Evolutionary conservation across 2,888 invertebrate genomes (phyloP), one percentile per base, ranked within the genome.

Genomic region (Morpho achilles): DNA sequence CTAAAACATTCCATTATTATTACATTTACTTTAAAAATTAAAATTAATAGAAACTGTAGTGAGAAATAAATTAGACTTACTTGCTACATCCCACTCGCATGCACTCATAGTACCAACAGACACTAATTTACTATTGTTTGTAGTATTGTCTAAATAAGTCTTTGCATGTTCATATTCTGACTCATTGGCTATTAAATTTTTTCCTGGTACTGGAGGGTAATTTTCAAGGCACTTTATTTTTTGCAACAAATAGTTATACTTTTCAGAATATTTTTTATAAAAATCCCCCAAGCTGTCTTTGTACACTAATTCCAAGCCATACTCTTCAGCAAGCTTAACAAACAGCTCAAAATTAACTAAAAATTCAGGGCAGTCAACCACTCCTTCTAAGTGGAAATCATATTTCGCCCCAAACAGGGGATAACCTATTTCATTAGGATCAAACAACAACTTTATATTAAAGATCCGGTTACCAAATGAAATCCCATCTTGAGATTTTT

Each of bases 331-430:
- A 56, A 96, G 80, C 73, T 94, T 96, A 47, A 93, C 92, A 57
- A 99, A 91, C 5, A 95, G 92, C 16, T 98, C 96, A 82, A 99
- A 97, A 84, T 99, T 95, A 10, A 99, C 98, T 60, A 99, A 91
- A 90, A 99, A 99, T 82, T 99, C 99, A 1, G 99, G 99, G 81
- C 99, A 99, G 80, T 99, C 95, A 0, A 99, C 99, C 7, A 98
- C 98, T 44, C 96, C 98, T 76, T 99, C 98, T 68, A 99, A 90
- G 74, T 96, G 95, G 81, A 99, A 99, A 83, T 98, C 94, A 90
- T 99, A 99, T 78, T 97, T 96, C 22, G 96, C 98, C 46, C 99
- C 99, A 91, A 99, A 99, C 22, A 99, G 84, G 0, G 98, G 97
- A 69, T 94, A 94, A 8, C 93, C 92, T 52, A 84, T 66, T 73